phyloP scores from a whole-genome alignment of 2,888 invertebrate species.

The Pardosa pseudoannulata region DNA sequence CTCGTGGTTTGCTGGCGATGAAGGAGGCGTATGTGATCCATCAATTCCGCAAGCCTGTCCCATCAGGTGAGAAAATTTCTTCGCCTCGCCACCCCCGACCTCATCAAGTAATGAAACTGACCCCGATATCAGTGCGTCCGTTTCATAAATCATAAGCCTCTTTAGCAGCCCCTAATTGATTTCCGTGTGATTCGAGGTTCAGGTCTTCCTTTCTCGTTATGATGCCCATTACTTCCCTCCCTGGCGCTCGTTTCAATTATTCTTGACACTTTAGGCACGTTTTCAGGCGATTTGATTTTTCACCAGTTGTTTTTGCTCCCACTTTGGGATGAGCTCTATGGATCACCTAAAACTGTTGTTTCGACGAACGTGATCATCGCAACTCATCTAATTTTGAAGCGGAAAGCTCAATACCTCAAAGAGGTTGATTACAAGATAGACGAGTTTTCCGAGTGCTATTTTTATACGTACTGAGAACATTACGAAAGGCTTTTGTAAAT shows the following conservation, averaged over 20 bases:
- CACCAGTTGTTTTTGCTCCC: background rate
- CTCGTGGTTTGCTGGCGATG: conserved; percentile 20
- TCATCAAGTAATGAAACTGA: conserved; percentile 65
- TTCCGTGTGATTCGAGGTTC: conserved; percentile 20
- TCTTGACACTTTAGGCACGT: conserved; percentile 17
- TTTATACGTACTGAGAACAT: too few species aligned
- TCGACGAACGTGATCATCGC: background rate
- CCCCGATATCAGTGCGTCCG: conserved; percentile 23
- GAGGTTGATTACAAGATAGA: too few species aligned
- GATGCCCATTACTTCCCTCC: background rate
- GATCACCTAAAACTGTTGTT: background rate
- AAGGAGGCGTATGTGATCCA: conserved; percentile 43
- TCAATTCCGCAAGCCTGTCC: conserved; percentile 7
- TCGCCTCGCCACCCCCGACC: conserved; percentile 35
- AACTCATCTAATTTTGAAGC: background rate
- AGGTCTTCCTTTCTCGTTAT: conserved; percentile 13
- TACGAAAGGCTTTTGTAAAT: too few species aligned
- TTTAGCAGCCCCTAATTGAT: conserved; percentile 58
- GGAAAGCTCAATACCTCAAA: too few species aligned
- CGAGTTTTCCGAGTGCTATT: too few species aligned
- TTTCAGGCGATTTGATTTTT: background rate
- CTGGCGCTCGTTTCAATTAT: background rate
- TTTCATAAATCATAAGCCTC: conserved; percentile 62
- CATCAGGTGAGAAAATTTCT: conserved; percentile 55
- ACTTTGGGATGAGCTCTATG: background rate